Base-by-base conservation (phyloP, 2,888 invertebrate genomes). In the Xestia sexstrigata region DNA sequence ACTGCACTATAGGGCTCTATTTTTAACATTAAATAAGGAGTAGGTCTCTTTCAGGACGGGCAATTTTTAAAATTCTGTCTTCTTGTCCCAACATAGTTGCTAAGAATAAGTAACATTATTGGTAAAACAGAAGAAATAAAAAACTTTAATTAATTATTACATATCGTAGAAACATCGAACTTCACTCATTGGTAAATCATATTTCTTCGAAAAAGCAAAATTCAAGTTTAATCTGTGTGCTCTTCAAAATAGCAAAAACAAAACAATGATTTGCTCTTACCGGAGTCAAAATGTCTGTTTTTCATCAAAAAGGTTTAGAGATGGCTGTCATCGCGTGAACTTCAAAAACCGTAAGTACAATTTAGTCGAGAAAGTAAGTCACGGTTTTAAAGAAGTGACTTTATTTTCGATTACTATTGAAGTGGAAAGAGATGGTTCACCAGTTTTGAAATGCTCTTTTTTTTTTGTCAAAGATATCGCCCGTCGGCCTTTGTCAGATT, bases 341-440 rank as follows among this genome's bases (percentile, higher is more conserved):
- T 75, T 71, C 67, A 26, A 74, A 76, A 82, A 80, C 69, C 70
- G 85, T 83, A 87, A 83, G 89, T 87, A 84, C 71, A 83, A 82
- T 42, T 60, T 80, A 82, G 78, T 88, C n/a, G 75, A 76, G 74
- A 88, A 88, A 91, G 91, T 92, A 94, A 93, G 95, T 94, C 93
- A 95, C 93, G 94, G 91, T 93, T 92, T 90, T 88, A 68, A 86
- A 83, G 90, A 89, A 88, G 90, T 91, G 71, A 72, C 89, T 83
- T 79, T 86, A 35, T 88, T 88, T 78, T 84, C 80, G 83, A 89
- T 89, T 92, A 91, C 93, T 90, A 92, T 91, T 90, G 89, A 93
- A 91, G 90, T 94, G 94, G 92, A 92, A 95, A 93, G 90, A 65
- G 79, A 93, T 93, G 95, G 93, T 94, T 90, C 91, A 92, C 85